Conservation (phyloP, 2,797 vertebrate species). For the Petrocephalus sullivani region DNA sequence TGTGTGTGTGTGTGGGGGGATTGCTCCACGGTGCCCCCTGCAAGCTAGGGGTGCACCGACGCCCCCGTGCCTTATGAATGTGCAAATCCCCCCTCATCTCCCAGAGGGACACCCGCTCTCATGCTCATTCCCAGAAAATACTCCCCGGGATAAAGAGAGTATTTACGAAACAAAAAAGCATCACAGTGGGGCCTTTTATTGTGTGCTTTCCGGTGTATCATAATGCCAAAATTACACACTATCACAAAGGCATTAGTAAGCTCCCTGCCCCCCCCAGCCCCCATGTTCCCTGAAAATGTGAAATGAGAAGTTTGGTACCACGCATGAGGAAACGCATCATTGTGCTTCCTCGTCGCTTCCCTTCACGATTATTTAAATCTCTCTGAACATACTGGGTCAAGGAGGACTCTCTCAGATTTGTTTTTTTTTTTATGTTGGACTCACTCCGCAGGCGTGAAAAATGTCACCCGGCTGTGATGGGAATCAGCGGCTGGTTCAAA, state of each 20-base stretch:
- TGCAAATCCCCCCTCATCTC: neutral
- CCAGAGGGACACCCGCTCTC: neutral
- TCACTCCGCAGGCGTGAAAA: neutral
- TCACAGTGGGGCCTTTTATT: neutral
- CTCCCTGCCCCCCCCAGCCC: neutral
- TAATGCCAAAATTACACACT: conserved; percentile 18
- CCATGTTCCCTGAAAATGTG: neutral
- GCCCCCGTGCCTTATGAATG: neutral
- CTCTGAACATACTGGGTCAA: neutral
- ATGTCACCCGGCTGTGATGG: neutral
- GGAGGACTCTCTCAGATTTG: neutral
- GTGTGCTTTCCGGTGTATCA: conserved; percentile 5
- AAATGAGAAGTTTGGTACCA: neutral
- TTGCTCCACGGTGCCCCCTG: neutral
- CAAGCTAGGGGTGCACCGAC: neutral
- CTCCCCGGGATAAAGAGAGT: conserved; percentile 1
- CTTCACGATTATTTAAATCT: conserved; percentile 2
- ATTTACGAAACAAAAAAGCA: neutral
- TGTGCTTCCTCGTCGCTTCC: neutral
- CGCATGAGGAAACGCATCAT: neutral
- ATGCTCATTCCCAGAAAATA: neutral
- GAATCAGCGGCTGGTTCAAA: neutral
- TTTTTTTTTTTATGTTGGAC: neutral
- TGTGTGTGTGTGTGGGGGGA: neutral
- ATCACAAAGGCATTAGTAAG: neutral